A percentile compares a stretch with the other conserved stretches of the same genome.
phyloP scores from a whole-genome alignment of 2,113 vertebrate genomes.

The Cepphus grylle region DNA sequence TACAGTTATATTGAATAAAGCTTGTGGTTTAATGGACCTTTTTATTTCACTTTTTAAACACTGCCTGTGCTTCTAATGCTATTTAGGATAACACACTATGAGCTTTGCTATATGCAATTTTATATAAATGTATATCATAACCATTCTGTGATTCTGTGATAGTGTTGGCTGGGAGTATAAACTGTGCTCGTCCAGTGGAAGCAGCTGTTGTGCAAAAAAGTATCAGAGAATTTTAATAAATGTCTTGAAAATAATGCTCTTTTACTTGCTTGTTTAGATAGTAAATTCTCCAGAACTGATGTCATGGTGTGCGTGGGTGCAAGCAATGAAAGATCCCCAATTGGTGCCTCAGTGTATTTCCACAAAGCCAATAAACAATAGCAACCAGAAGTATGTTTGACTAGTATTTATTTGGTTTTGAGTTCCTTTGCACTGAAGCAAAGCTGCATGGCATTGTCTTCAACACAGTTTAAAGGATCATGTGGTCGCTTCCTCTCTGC shows the following conservation, averaged over 20 bases:
- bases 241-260: conserved; percentile 13
- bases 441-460: conserved; percentile 7
- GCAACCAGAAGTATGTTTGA: conserved; percentile 25
- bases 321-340: conserved; percentile 23
- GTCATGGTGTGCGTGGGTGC: conserved; percentile 51
- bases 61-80: background rate
- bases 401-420: conserved; percentile 47
- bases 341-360: conserved; percentile 53
- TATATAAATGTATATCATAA: background rate
- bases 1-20: background rate
- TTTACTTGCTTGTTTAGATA: conserved; percentile 39
- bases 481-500: background rate
- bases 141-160: too few species aligned
- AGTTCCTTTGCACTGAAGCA: conserved; percentile 31
- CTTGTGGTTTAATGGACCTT: background rate
- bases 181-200: background rate
- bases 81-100: background rate
- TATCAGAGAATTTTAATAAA: background rate
- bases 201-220: background rate
- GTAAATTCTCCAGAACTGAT: conserved; percentile 38
- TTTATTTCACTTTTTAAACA: background rate
- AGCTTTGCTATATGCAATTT: background rate
- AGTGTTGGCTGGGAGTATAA: background rate
- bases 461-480: background rate
- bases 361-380: conserved; percentile 44